Base-by-base conservation (phyloP, 2,797 vertebrate species). In the Anguilla marmorata region DNA sequence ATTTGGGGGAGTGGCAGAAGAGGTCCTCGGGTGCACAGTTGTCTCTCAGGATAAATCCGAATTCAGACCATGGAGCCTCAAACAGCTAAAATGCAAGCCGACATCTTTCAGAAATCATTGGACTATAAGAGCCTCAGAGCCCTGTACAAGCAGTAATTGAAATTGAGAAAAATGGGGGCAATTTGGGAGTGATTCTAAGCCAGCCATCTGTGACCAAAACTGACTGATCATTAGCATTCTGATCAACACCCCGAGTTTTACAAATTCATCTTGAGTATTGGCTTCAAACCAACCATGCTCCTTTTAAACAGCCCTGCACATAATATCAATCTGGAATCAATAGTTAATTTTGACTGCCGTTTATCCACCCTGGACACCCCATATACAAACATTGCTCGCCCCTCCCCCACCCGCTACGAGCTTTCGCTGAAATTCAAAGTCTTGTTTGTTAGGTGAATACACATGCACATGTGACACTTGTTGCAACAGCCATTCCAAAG, bases 1-100 rank as follows among this genome's bases (percentile, higher is more conserved):
- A 12, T 54, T 37, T 30, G 30, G 6, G 37, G 21, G 54, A 14
- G 16, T 85, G 21, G 21, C 33, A 21, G 41, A 52, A 21, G 41
- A 30, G 21, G n/a, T 8, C 1, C 60, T n/a, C 69, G 21, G 37
- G 16, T 27, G 45, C 86, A 76, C 11, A 52, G 45, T 27, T 30
- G 58, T 63, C 85, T 48, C 52, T n/a, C 16, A 76, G 45, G 6
- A 8, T 0, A 33, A 19, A 12, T 60, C 50, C 9, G 11, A 37
- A 19, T 27, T 56, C 37, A 27, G 45, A 87, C 6, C 50, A 87
- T 24, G 21, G 21, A 66, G 33, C 86, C 60, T 5, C 41, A 56
- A 27, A 30, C 21, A 63, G 60, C 27, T 84, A 83, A 87, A 83
- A 83, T 87, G 50, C 86, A 87, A 87, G 76, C 76, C 63, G 79